Conservation (phyloP, 2,797 vertebrate species). For the Sphenopsis melanotis region DNA sequence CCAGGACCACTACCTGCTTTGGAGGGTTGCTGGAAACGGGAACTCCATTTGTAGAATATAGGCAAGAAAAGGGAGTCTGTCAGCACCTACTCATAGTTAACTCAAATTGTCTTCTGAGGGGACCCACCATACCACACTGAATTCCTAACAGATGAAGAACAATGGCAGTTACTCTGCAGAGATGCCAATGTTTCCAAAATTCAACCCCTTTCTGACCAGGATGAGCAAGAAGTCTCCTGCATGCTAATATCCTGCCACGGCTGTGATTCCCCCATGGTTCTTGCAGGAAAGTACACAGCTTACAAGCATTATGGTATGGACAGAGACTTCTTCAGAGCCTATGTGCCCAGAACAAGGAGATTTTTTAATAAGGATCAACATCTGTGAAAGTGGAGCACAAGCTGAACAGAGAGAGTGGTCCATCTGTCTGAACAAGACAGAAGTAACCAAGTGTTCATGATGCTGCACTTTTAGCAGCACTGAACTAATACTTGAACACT, state of each 20-base stretch:
- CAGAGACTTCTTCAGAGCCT: background rate
- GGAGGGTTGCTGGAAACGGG: constrained; percentile 23
- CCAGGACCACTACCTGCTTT: constrained; percentile 43
- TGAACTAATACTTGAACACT: background rate
- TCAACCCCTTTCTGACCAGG: background rate
- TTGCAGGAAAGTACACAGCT: background rate
- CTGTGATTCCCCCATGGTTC: background rate
- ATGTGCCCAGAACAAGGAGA: background rate
- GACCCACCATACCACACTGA: background rate
- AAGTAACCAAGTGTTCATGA: background rate
- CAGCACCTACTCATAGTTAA: constrained; percentile 33
- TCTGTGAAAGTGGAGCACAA: background rate
- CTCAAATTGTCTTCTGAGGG: constrained; percentile 39
- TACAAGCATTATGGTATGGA: accelerated
- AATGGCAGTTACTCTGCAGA: constrained; percentile 31
- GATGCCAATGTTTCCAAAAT: constrained; percentile 25
- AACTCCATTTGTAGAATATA: constrained; percentile 37
- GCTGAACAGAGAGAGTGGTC: background rate
- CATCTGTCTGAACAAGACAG: background rate
- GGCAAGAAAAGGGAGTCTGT: constrained; percentile 28
- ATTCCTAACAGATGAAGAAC: constrained; percentile 50
- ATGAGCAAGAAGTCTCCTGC: background rate
- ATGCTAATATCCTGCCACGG: background rate
- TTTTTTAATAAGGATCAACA: background rate
- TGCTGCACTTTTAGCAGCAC: background rate